These are phyloP conservation scores for Amphiprion clarkii DNA, from an alignment of 2,797 vertebrate species.

Conservation along the genomic window DNA sequence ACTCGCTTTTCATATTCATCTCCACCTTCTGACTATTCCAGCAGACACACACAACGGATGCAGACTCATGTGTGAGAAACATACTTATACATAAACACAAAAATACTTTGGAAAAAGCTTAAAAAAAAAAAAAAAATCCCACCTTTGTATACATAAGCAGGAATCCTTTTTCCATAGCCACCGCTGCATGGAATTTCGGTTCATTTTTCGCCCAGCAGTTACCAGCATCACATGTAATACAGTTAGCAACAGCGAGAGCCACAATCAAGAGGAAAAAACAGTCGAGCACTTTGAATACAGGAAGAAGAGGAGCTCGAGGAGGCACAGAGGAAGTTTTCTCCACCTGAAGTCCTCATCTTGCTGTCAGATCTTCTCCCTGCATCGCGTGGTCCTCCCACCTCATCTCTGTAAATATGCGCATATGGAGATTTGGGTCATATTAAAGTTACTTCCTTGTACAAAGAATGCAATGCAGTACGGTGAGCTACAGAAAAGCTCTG, in stretches of 20 bases:
- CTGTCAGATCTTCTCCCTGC: slow-evolving; percentile 43
- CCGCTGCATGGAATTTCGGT: slow-evolving; percentile 46
- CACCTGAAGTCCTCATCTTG: slow-evolving; percentile 28
- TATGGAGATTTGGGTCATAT: slow-evolving; percentile 59
- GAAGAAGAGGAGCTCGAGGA: slow-evolving; percentile 28
- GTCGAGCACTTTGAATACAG: slow-evolving; percentile 52
- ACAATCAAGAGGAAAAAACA: slow-evolving; percentile 68
- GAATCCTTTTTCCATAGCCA: slow-evolving; percentile 31
- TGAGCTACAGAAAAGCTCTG: slow-evolving; percentile 35
- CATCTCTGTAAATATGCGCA: slow-evolving; percentile 78
- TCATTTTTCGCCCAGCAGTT: slow-evolving; percentile 20
- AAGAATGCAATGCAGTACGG: slow-evolving; percentile 66
- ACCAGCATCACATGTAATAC: slow-evolving; percentile 35
- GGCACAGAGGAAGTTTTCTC: slow-evolving; percentile 3
- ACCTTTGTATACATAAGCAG: slow-evolving; percentile 1
- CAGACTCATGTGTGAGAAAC: slow-evolving; percentile 94
- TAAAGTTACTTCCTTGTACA: slow-evolving; percentile 67
- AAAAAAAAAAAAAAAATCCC: neutral
- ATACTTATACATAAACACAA: slow-evolving; percentile 25
- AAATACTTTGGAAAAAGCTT: slow-evolving; percentile 12
- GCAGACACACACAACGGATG: slow-evolving; percentile 96
- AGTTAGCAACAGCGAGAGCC: slow-evolving; percentile 60
- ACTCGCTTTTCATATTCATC: slow-evolving; percentile 94
- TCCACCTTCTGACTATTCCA: slow-evolving; percentile 94
- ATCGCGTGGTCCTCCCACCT: slow-evolving; percentile 26